Evolutionary conservation across 2,888 invertebrate genomes (phyloP).

Genomic region (Stomorhina lunata): DNA sequence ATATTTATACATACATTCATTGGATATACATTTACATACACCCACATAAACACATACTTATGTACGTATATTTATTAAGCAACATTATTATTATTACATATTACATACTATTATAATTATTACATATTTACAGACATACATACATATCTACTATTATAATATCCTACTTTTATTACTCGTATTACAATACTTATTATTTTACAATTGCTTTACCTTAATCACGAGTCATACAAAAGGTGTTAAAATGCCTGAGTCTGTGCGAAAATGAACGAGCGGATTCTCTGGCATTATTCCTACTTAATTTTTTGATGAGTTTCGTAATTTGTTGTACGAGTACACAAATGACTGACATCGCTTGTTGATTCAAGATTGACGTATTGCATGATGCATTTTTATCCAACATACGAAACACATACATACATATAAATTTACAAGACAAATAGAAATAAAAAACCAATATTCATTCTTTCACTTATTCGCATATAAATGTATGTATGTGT

Average conservation of each 20-base stretch:
- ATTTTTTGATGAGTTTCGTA: background rate
- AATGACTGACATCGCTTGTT: slow-evolving; percentile 19
- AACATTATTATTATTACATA: background rate
- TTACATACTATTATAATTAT: background rate
- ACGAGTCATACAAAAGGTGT: slow-evolving; percentile 69
- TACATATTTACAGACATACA: background rate
- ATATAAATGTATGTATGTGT: background rate
- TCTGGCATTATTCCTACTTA: background rate
- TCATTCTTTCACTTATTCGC: background rate
- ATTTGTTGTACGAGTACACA: background rate
- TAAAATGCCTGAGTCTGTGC: background rate
- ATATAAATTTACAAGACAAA: background rate
- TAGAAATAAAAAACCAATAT: no score
- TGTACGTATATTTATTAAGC: background rate
- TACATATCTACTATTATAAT: slow-evolving; percentile 9
- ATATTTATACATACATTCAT: background rate
- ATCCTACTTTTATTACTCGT: slow-evolving; percentile 31
- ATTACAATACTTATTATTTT: slow-evolving; percentile 70
- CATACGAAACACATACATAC: slow-evolving; percentile 6
- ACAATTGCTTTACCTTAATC: slow-evolving; percentile 77
- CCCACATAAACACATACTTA: background rate
- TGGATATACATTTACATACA: background rate
- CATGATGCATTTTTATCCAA: slow-evolving; percentile 65
- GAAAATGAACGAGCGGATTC: background rate
- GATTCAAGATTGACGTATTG: slow-evolving; percentile 77